These are phyloP conservation scores for Talpa occidentalis DNA, from an alignment of 2,113 vertebrate species.

Conservation along the genomic window DNA sequence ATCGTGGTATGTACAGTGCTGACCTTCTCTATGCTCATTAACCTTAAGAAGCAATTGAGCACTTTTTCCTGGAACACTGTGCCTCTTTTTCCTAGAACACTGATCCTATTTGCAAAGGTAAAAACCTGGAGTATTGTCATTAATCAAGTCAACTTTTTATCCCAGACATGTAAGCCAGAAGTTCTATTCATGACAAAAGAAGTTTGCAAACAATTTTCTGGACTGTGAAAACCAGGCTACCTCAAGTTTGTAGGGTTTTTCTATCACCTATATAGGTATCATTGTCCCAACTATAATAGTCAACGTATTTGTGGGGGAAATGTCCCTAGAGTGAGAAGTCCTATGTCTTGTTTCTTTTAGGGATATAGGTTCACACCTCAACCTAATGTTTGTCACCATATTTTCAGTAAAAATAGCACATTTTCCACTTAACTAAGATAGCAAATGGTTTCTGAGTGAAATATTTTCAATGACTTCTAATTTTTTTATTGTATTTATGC, in stretches of 20 bases:
- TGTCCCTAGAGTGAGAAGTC: not conserved
- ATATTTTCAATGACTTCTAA: not conserved
- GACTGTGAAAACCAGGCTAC: not conserved
- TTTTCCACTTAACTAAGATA: not conserved
- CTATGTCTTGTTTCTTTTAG: not conserved
- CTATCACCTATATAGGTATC: not conserved
- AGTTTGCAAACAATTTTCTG: not conserved
- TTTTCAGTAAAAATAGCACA: not conserved
- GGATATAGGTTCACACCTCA: not conserved
- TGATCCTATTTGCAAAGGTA: not conserved
- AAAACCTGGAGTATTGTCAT: not conserved
- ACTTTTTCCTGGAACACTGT: not conserved
- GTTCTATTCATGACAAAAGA: not conserved
- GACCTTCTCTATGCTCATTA: not conserved
- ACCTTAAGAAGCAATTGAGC: not conserved
- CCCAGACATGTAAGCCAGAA: not conserved
- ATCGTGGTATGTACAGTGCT: not conserved
- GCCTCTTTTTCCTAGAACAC: not conserved
- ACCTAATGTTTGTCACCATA: not conserved
- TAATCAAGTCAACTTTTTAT: not conserved
- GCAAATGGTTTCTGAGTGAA: not conserved
- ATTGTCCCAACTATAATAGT: not conserved
- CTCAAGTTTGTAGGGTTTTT: not conserved
- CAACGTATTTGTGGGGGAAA: not conserved
- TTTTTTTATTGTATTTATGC: not conserved